Conservation (phyloP, 2,113 vertebrate species). For the Halichoerus grypus region DNA sequence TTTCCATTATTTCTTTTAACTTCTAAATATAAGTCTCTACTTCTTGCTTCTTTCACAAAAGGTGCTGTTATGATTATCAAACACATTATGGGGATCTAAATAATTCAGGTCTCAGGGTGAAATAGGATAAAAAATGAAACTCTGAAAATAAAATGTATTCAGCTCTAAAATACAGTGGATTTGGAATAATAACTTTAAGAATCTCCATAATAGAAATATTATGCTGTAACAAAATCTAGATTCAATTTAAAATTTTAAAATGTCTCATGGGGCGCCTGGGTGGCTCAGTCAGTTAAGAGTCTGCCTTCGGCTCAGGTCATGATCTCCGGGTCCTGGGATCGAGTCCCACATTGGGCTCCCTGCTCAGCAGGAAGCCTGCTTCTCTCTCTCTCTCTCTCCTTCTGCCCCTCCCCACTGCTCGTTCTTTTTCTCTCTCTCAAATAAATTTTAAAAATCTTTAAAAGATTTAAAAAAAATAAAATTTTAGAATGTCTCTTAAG, state of each 20-base stretch:
- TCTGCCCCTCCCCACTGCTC: not conserved
- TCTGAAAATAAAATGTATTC: not conserved
- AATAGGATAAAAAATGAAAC: constrained; percentile 51
- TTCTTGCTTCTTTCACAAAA: constrained; percentile 35
- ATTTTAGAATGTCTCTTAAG: constrained; percentile 33
- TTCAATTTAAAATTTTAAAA: constrained; percentile 1
- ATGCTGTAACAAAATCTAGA: constrained; percentile 32
- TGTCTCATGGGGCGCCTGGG: not conserved
- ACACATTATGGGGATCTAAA: not conserved
- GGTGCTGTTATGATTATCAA: not conserved
- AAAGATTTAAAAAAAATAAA: not conserved
- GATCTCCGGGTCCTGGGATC: no score
- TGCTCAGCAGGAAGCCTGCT: no score
- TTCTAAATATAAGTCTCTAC: constrained; percentile 43
- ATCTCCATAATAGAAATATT: not conserved
- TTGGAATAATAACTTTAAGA: constrained; percentile 28
- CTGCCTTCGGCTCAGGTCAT: no score
- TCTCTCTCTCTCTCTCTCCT: no score
- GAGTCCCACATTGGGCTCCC: no score
- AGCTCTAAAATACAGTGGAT: constrained; percentile 26
- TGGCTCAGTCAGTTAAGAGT: no score
- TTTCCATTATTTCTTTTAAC: constrained; percentile 53
- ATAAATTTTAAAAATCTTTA: not conserved
- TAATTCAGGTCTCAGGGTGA: constrained; percentile 11
- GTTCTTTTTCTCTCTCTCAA: not conserved